Evolutionary conservation across 2,888 invertebrate species (phyloP), one percentile per base, ranked within the genome.

Genomic region (Apocheima hispidaria): DNA sequence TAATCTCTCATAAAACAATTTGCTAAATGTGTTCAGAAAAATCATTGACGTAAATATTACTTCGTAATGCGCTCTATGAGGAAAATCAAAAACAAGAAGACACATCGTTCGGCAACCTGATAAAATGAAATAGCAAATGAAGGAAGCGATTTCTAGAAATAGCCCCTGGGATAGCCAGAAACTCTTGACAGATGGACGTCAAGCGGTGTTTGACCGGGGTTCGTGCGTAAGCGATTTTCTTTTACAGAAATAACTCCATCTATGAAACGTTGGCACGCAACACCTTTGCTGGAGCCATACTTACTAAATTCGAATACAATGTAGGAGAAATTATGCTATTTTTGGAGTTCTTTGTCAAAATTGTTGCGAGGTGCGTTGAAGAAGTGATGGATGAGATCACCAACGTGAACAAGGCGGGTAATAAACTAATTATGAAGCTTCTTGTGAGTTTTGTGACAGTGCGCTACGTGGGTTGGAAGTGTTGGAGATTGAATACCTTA

Each of bases 271-370:
- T 88, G 88, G 88, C 88, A 88, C 63, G 78, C 77, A 67, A 74
- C 73, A 72, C 81, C 88, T 79, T 82, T 72, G 86, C 87, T 84
- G 88, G 88, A 88, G 88, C 80, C 79, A 66, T 71, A 70, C 75
- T 79, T 81, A 83, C 54, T 62, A 54, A 57, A 50, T 60, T 62
- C 44, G 49, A 53, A 57, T 55, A 60, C 69, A 58, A 48, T 58
- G 68, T 70, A 65, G 68, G 70, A 58, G 68, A 66, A 68, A 69
- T 63, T 63, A 43, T 54, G 50, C 63, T 63, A 63, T 63, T 63
- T 59, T 14, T 23, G 58, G 44, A 35, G 30, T 21, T 63, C 63
- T 63, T 58, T 58, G 61, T 62, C 35, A 16, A 4, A 44, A 16
- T 33, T 38, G 62, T 49, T 62, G 57, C 48, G 38, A 60, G 56